Percentiles rank a stretch among this genome's conserved stretches.
These are phyloP conservation scores for Machimus atricapillus DNA, from an alignment of 2,888 invertebrate genomes.

Conservation along the genomic window DNA sequence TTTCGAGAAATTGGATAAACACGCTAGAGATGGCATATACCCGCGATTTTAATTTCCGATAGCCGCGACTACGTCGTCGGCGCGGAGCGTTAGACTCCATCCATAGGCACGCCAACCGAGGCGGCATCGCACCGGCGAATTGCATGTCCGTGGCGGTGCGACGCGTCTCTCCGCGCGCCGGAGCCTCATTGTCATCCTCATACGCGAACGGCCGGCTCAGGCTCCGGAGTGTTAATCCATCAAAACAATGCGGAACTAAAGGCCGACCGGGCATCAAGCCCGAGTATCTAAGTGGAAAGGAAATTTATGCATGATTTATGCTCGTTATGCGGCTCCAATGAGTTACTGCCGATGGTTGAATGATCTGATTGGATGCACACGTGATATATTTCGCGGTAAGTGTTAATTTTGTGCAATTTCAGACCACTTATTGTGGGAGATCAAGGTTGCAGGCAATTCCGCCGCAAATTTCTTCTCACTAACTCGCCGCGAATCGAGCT, in stretches of 20 bases:
- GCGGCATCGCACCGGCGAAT: not conserved
- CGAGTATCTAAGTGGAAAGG: constrained; percentile 26
- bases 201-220: not conserved
- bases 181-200: not conserved
- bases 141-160: not conserved
- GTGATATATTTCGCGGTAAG: constrained; percentile 37
- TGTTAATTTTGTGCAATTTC: constrained; percentile 38
- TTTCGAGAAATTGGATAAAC: constrained; percentile 25
- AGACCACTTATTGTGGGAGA: constrained; percentile 20
- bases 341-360: constrained; percentile 29
- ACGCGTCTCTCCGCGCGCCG: not conserved
- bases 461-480: constrained; percentile 15
- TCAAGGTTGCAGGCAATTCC: not conserved
- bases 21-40: constrained; percentile 15
- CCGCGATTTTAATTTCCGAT: constrained; percentile 30
- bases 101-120: not conserved
- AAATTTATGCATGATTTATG: constrained; percentile 38
- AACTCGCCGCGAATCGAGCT: not conserved
- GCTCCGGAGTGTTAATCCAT: constrained; percentile 29
- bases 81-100: not conserved
- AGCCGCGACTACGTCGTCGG: not conserved
- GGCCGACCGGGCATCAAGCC: not conserved
- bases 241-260: constrained; percentile 39
- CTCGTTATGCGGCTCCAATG: constrained; percentile 30
- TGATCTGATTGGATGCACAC: constrained; percentile 39